These are phyloP conservation scores for Caranx ignobilis DNA, from an alignment of 2,113 vertebrate genomes.

Conservation along the genomic window DNA sequence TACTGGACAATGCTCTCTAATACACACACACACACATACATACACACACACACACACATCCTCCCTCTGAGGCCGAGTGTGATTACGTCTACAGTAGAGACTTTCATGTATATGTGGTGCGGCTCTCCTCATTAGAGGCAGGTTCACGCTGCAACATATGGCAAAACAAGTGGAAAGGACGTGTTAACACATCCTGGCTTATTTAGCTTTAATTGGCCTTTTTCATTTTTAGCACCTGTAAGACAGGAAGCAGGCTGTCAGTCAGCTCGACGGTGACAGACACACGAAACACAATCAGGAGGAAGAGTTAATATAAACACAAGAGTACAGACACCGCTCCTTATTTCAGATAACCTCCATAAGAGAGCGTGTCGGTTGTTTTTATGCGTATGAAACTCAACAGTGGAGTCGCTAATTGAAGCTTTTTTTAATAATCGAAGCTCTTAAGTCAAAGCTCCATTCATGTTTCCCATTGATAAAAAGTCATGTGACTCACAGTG, in stretches of 20 bases:
- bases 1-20: constrained; percentile 72
- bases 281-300: neutral
- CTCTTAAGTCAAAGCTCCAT: no score
- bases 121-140: constrained; percentile 32
- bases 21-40: constrained; percentile 37
- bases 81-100: constrained; percentile 47
- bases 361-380: no score
- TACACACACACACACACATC: constrained; percentile 20
- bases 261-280: neutral
- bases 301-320: neutral
- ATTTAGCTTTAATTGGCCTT: constrained; percentile 1
- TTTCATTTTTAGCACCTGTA: neutral
- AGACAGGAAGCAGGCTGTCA: neutral
- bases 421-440: no score
- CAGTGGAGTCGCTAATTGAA: no score
- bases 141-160: neutral
- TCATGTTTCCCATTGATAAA: no score
- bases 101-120: constrained; percentile 35
- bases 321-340: no score
- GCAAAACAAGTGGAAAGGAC: neutral
- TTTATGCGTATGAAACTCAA: no score
- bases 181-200: neutral
- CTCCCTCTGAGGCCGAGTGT: constrained; percentile 12
- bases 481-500: no score
- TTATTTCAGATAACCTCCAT: no score